Base-by-base conservation (phyloP, 2,797 vertebrate genomes). In the Eulemur mongoz region DNA sequence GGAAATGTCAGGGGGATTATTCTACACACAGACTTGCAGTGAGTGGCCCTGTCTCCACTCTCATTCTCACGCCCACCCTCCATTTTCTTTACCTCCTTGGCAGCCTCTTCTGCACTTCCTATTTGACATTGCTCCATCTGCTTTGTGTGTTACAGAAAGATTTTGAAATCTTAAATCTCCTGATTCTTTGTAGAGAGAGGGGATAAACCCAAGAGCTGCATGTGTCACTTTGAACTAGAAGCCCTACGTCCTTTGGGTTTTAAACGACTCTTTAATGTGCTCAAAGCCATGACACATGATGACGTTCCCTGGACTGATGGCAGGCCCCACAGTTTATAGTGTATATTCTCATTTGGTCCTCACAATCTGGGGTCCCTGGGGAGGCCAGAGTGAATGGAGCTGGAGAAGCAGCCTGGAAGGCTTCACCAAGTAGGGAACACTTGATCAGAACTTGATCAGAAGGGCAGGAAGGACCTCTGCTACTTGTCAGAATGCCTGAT, bases 131-230 rank as follows among this genome's bases (percentile, higher is more conserved):
- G n/a, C 25, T 70, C 79, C 75, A 11, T n/a, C 85, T 89, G 89
- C 73, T 89, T 87, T 86, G 32, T 15, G 23, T 43, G 61, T 43
- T 50, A 54, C 8, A 59, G 69, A 57, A 79, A 25, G 48, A 87
- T 61, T 91, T 40, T 89, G 35, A 89, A 89, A 96, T 84, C 85
- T 69, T 59, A 48, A 89, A 30, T 80, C 20, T 85, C 88, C 15
- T 35, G 57, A 27, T 70, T 87, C 59, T 95, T 89, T 93, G 38
- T 45, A 82, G 89, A 92, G 27, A 86, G 30, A 76, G 35, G 32
- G 93, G 87, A 87, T 96, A 80, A 91, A 81, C 40, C 32, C 48
- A 38, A 63, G 9, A 20, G 61, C 59, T 45, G 43, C 50, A 25
- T 73, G 87, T 96, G 48, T 92, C 54, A 52, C 54, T 89, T 79